Percentiles rank a stretch among this genome's conserved stretches.
These are phyloP conservation scores for Myrmecobius fasciatus DNA, from an alignment of 2,113 vertebrate species.

Conservation along the genomic window DNA sequence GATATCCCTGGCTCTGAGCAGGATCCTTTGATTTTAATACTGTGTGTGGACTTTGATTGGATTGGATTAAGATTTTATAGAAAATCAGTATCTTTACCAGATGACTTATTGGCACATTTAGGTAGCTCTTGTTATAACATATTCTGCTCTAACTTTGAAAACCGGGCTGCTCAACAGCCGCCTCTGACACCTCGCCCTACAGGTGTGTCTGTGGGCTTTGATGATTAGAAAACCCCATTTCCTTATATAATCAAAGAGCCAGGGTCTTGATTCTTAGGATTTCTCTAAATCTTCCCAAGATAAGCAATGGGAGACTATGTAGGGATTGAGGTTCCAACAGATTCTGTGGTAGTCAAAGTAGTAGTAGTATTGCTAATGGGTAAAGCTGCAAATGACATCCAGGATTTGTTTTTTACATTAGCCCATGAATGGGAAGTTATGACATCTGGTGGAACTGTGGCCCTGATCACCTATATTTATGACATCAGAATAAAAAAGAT, in stretches of 20 bases:
- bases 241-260: neutral
- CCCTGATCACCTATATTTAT: no score
- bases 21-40: neutral
- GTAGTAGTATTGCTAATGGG: no score
- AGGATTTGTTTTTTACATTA: no score
- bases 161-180: neutral
- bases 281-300: neutral
- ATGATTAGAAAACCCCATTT: neutral
- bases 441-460: no score
- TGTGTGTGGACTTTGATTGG: neutral
- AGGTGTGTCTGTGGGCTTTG: neutral
- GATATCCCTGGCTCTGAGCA: neutral
- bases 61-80: no score
- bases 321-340: no score
- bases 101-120: no score
- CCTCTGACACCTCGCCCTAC: neutral
- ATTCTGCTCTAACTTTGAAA: neutral
- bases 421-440: no score
- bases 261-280: neutral
- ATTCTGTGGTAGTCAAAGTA: no score
- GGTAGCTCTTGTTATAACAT: no score
- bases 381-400: no score
- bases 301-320: neutral
- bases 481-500: no score
- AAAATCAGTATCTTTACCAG: neutral